These are phyloP conservation scores for Sparus aurata DNA, from an alignment of 2,797 vertebrate genomes.

Conservation along the genomic window DNA sequence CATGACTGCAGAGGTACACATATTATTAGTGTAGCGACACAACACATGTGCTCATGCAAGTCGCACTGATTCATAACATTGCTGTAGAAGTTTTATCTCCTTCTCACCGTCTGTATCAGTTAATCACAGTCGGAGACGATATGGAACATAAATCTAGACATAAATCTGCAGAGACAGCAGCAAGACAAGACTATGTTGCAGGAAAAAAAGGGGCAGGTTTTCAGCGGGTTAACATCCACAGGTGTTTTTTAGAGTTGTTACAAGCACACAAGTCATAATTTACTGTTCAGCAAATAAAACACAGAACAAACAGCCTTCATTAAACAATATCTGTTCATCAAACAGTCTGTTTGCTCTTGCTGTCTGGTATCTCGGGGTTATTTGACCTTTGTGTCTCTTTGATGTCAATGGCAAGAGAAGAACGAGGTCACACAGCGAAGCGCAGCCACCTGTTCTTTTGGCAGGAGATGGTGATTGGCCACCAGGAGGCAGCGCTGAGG, in stretches of 20 bases:
- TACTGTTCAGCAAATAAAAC: neutral
- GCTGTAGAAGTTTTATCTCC: slow-evolving; percentile 9
- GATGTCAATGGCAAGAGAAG: neutral
- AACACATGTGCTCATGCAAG: neutral
- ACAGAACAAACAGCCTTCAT: neutral
- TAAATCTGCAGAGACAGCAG: slow-evolving; percentile 20
- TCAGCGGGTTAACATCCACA: neutral
- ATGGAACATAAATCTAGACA: slow-evolving; percentile 29
- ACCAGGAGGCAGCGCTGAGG: slow-evolving; percentile 67
- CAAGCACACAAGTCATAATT: neutral
- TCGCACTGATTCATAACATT: neutral
- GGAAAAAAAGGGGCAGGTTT: neutral
- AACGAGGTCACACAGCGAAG: slow-evolving; percentile 13
- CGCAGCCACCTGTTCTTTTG: slow-evolving; percentile 45
- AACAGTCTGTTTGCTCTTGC: neutral
- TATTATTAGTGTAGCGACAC: slow-evolving; percentile 8
- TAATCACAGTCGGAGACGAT: slow-evolving; percentile 25
- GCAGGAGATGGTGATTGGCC: slow-evolving; percentile 32
- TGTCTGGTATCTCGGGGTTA: neutral
- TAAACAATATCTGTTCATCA: neutral
- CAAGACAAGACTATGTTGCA: neutral
- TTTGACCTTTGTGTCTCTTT: slow-evolving; percentile 8
- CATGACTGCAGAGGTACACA: slow-evolving; percentile 19
- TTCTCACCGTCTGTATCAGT: slow-evolving; percentile 24
- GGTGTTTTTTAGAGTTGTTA: neutral